Percentiles rank a stretch among this genome's conserved stretches.
These are phyloP conservation scores for Margarornis squamiger DNA, from an alignment of 2,797 vertebrate genomes.

Conservation along the genomic window DNA sequence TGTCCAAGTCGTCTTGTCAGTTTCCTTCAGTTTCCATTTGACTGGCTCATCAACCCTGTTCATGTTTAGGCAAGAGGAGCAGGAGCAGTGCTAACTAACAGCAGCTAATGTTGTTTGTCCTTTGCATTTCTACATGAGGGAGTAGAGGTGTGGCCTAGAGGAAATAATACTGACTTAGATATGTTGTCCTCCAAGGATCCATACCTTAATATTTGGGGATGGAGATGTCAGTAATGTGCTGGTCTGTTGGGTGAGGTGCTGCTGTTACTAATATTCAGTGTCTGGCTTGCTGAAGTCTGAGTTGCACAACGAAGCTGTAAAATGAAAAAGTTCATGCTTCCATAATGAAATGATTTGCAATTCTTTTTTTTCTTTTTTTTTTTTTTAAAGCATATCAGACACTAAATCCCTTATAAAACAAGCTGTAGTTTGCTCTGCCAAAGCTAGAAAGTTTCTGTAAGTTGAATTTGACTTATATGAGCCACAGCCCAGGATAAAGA, in stretches of 20 bases:
- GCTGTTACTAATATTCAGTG: background rate
- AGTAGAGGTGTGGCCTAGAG: background rate
- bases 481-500: background rate
- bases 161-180: background rate
- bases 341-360: background rate
- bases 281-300: background rate
- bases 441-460: background rate
- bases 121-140: fast-evolving
- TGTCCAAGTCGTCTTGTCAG: background rate
- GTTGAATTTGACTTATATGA: background rate
- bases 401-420: background rate
- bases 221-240: background rate
- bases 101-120: background rate
- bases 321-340: background rate
- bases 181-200: background rate
- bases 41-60: background rate
- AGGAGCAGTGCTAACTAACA: background rate
- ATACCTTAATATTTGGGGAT: background rate
- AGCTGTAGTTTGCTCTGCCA: background rate
- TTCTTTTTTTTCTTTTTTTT: too few species aligned
- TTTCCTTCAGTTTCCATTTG: background rate
- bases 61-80: background rate
- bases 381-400: background rate
- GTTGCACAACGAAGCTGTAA: background rate
- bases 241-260: background rate